Evolutionary conservation across 2,888 invertebrate genomes (phyloP).

Genomic region (Cosmopolites sordidus): DNA sequence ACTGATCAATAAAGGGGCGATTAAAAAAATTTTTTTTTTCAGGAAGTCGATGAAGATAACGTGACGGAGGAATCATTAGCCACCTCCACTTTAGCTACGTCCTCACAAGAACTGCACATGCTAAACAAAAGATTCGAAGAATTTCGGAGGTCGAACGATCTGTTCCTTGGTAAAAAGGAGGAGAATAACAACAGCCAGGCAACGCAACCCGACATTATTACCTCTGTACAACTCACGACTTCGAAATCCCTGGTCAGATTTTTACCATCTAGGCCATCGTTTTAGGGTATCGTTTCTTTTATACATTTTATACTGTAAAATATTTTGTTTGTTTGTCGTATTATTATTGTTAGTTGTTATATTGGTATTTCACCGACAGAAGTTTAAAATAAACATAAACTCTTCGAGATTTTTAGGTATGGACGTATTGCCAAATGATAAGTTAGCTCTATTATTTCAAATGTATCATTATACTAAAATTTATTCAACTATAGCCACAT

Average conservation of each 20-base stretch:
- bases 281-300: constrained; percentile 30
- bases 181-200: constrained; percentile 30
- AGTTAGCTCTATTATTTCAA: no score
- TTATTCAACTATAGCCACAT: no score
- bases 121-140: constrained; percentile 55
- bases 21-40: constrained; percentile 31
- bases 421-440: no score
- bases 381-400: no score
- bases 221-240: constrained; percentile 6
- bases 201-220: constrained; percentile 11
- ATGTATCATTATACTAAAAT: no score
- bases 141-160: constrained; percentile 52
- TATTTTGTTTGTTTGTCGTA: neutral
- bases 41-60: constrained; percentile 69
- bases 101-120: constrained; percentile 51
- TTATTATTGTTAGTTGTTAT: no score
- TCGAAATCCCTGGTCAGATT: constrained; percentile 33
- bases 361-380: no score
- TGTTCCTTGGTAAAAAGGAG: constrained; percentile 26
- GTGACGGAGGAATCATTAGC: constrained; percentile 48
- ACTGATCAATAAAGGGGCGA: no score
- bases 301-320: neutral
- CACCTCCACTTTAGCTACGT: constrained; percentile 44
- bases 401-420: no score
- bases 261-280: constrained; percentile 41